Evolutionary conservation across 2,888 invertebrate species (phyloP), one percentile per base, ranked within the genome.

Genomic region (Agrotis segetum): DNA sequence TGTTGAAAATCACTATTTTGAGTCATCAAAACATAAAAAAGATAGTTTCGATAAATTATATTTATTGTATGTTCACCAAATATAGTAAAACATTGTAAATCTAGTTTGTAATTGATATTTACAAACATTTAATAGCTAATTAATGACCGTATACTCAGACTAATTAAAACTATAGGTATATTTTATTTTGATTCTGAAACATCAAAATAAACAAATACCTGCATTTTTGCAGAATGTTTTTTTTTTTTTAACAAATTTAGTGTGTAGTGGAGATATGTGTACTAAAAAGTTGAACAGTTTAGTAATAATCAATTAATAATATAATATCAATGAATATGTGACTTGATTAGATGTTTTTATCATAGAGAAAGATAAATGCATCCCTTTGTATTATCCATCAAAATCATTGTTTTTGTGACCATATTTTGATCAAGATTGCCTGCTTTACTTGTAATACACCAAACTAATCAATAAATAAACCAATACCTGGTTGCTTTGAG

Each of bases 251-350:
- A 16, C 16, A 62, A 47, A 44, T 6, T 40, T 11, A 11, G 40
- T 40, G 11, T 40, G 40, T 40, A 40, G 40, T 40, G 11, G 40
- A 52, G 13, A 3, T 40, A 24, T 16, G 7, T 24, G 16, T 14
- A 40, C n/a, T 29, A 46, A 55, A 46, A 16, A 50, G 1, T 46
- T 17, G 16, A 46, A 40, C 4, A 19, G 2, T 40, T 46, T 17
- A 44, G 11, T 34, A 11, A 3, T 66, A 17, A 34, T 56, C 3
- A 34, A 50, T 13, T 50, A 76, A 40, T 61, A 24, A 52, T 61
- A 50, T 77, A 24, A 52, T 61, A 50, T 77, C 9, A 46, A 69
- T 13, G 21, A 50, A 70, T 56, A 9, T 77, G 16, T 29, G 16
- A 58, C 17, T 62, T 67, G 58, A 68, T 40, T 67, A 40, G 14